Percentiles rank a stretch among this genome's conserved stretches.
phyloP scores from a whole-genome alignment of 2,888 invertebrate species.

The Latrodectus hesperus region DNA sequence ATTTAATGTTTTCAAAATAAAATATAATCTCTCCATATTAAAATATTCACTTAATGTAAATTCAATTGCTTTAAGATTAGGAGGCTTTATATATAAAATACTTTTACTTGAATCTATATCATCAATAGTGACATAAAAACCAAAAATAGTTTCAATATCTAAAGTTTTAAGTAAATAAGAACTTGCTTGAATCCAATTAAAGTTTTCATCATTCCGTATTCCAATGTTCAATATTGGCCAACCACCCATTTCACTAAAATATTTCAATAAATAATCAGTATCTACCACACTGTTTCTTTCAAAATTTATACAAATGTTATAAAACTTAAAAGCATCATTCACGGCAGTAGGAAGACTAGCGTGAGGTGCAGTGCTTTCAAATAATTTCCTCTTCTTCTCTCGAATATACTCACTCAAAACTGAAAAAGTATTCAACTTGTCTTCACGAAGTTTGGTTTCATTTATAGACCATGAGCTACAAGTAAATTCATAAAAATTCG shows the following conservation, averaged over 20 bases:
- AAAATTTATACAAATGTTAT: conserved; percentile 24
- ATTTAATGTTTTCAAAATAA: background rate
- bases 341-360: conserved; percentile 20
- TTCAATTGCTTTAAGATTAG: background rate
- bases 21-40: conserved; percentile 13
- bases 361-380: conserved; percentile 14
- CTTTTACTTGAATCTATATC: conserved; percentile 19
- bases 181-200: conserved; percentile 43
- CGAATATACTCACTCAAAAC: conserved; percentile 3
- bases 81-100: conserved; percentile 40
- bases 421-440: background rate
- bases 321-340: conserved; percentile 42
- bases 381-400: conserved; percentile 5
- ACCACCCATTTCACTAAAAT: conserved; percentile 41
- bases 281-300: conserved; percentile 4
- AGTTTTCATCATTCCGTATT: conserved; percentile 15
- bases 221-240: conserved; percentile 42
- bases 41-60: background rate
- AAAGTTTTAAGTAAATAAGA: conserved; percentile 28
- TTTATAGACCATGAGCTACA: conserved; percentile 43
- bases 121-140: conserved; percentile 13
- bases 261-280: conserved; percentile 11
- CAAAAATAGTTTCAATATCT: conserved; percentile 19
- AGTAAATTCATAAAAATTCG: conserved; percentile 48
- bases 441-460: background rate